A percentile compares a stretch with the other conserved stretches of the same genome.
phyloP scores from a whole-genome alignment of 2,113 vertebrate species.

The Hyperopisus bebe region DNA sequence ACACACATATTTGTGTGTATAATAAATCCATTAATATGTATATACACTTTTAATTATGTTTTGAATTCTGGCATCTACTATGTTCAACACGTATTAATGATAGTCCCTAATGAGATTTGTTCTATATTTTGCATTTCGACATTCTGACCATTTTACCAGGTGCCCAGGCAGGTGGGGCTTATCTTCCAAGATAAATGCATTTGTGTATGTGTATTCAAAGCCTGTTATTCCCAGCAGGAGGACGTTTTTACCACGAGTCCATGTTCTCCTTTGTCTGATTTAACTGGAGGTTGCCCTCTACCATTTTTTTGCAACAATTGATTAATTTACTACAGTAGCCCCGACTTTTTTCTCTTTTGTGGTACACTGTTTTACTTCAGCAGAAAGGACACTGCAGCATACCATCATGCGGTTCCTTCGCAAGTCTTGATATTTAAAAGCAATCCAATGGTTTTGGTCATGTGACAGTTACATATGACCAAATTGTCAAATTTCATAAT shows the following conservation, averaged over 20 bases:
- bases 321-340: background rate
- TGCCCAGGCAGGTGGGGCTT: background rate
- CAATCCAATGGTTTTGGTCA: background rate
- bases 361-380: background rate
- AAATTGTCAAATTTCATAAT: background rate
- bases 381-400: background rate
- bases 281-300: background rate
- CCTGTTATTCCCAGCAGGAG: background rate
- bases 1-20: background rate
- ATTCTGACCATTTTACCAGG: constrained; percentile 31
- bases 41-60: background rate
- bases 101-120: constrained; percentile 42
- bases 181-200: background rate
- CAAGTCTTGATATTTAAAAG: background rate
- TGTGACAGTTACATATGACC: background rate
- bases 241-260: background rate
- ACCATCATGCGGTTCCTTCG: background rate
- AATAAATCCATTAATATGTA: background rate
- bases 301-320: background rate
- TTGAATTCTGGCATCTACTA: constrained; percentile 23
- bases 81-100: constrained; percentile 41
- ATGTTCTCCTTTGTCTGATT: background rate
- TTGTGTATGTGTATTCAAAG: background rate
- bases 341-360: background rate
- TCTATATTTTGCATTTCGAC: constrained; percentile 39